phyloP scores from a whole-genome alignment of 1,140 invertebrate species.

The Temnothorax longispinosus region DNA sequence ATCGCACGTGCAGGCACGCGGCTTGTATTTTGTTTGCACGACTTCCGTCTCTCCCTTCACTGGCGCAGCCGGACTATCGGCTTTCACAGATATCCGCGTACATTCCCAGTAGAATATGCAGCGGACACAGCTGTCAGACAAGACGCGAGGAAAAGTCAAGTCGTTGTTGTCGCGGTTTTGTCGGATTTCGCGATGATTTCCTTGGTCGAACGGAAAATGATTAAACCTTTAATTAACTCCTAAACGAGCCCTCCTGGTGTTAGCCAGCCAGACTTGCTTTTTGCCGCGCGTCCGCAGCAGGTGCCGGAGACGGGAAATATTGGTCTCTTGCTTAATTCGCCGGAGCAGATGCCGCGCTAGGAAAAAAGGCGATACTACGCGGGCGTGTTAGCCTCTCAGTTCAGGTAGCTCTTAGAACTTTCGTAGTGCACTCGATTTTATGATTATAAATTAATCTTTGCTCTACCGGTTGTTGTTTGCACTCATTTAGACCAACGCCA shows the following conservation, averaged over 20 bases:
- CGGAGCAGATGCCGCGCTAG: slow-evolving; percentile 40
- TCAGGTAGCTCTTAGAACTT: slow-evolving; percentile 21
- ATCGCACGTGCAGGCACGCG: slow-evolving; percentile 33
- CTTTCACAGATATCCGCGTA: slow-evolving; percentile 46
- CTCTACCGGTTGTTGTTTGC: background rate
- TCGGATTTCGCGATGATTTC: slow-evolving; percentile 22
- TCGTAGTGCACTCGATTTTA: slow-evolving; percentile 1
- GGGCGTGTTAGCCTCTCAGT: slow-evolving; percentile 15
- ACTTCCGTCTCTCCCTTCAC: slow-evolving; percentile 51
- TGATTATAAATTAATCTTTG: slow-evolving; percentile 45
- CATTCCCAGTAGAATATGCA: slow-evolving; percentile 22
- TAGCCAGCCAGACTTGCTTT: slow-evolving; percentile 18
- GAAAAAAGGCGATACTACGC: slow-evolving; percentile 31
- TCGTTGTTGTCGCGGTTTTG: background rate
- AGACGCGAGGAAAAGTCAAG: background rate
- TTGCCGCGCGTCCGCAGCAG: slow-evolving; percentile 41
- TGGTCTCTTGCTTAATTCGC: slow-evolving; percentile 30
- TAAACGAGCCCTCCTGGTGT: slow-evolving; percentile 17
- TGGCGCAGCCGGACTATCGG: slow-evolving; percentile 18
- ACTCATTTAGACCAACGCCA: too few species aligned
- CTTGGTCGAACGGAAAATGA: slow-evolving; percentile 45
- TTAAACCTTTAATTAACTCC: slow-evolving; percentile 53
- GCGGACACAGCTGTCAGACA: background rate
- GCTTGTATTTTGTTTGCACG: slow-evolving; percentile 33
- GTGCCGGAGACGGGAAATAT: slow-evolving; percentile 45